Evolutionary conservation across 2,888 invertebrate species (phyloP), one percentile per base, ranked within the genome.

Genomic region (Protonemura montana): DNA sequence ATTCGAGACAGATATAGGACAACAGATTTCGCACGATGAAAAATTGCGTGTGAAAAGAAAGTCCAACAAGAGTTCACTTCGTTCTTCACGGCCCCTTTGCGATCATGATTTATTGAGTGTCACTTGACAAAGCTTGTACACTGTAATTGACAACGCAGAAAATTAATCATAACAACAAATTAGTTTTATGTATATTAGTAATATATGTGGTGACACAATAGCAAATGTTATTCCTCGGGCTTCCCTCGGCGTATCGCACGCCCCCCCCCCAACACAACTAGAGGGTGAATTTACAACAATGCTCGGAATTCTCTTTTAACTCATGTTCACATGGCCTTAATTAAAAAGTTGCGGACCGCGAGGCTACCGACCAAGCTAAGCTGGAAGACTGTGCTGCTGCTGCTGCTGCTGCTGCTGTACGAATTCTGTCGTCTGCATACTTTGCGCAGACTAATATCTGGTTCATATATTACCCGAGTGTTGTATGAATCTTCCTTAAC

Each of bases 241-340:
- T 10, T 2, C 78, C 25, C 21, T 59, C 21, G 13, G 59, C 59
- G 59, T 2, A 10, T 59, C 16, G 59, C 2, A 41, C 41, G 6
- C 59, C 6, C 16, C 21, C 59, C 59, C 16, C 13, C 59, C 16
- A 59, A 59, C 59, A 59, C 59, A 28, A 28, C 78, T 26, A 78
- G 82, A n/a, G 82, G 82, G 35, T 29, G 35, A 82, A 28, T 82
- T 35, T 29, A 42, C 86, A 87, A 87, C 87, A 87, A 87, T 87
- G 87, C 82, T 25, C 77, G 87, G 87, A 87, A 87, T 87, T 86
- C 85, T 87, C 76, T 85, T 87, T 87, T 86, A 87, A 86, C 87
- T 87, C 87, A 86, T 82, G 82, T 86, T 86, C 85, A 29, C 86
- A 85, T 82, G 42, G 80, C 87, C 87, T 87, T 87, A 87, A 87